Evolutionary conservation across 1,140 invertebrate species (phyloP), one percentile per base, ranked within the genome.

Genomic region (Heliothis virescens): DNA sequence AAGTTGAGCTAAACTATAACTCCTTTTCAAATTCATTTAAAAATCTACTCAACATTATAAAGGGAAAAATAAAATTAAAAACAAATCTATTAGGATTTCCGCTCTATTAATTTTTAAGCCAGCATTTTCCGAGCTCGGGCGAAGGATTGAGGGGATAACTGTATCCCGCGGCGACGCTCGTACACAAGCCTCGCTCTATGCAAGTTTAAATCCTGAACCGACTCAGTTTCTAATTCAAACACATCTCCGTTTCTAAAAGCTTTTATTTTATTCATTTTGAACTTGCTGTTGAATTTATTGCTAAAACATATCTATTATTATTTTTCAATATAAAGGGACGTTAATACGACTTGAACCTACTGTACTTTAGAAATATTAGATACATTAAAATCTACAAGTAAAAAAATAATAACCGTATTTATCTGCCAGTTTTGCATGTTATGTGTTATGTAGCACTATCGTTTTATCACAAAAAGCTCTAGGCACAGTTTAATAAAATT

Each of bases 191-290:
- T 26, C 52, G 50, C 16, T 12, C 52, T 26, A 26, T 72, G 26
- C 52, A 53, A 11, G 26, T 16, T 26, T 34, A 53, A 72, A 72
- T 55, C 50, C 52, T 26, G 50, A 57, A 72, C 55, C 29, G 26
- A 57, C 52, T 55, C 52, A 57, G 69, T 72, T 57, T 72, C 52
- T 57, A 72, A 72, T 72, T 55, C 52, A 72, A 72, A 29, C 62
- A 41, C 15, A 29, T 21, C 18, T 52, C 48, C 12, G 18, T 7
- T 69, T 53, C 34, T 0, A 52, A 69, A 5, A 1, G 12, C 48
- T 57, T 53, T 55, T 72, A 72, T 57, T 41, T 26, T 55, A 69
- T 65, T 47, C 41, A 7, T 41, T 3, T 41, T 41, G 34, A 1
- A 26, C 21, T 2, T 41, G 34, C 34, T 1, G 5, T 41, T 7